phyloP scores from a whole-genome alignment of 2,888 invertebrate species.

The Octonoba sinensis region DNA sequence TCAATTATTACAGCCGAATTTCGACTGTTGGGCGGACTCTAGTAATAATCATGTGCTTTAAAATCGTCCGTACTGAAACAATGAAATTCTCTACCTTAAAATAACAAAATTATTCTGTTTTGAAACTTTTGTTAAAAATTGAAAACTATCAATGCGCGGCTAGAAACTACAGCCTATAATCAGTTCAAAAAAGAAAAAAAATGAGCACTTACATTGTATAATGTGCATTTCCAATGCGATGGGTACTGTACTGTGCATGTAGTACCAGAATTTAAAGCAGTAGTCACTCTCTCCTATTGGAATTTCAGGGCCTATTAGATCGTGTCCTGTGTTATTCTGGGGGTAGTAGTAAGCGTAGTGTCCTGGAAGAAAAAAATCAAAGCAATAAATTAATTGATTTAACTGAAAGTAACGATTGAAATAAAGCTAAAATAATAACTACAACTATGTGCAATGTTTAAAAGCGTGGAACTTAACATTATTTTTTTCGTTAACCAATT shows the following conservation, averaged over 20 bases:
- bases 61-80: too few relatives aligned
- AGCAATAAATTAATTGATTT: too few relatives aligned
- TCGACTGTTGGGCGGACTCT: too few relatives aligned
- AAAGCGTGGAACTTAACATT: too few relatives aligned
- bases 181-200: neutral
- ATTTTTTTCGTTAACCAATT: too few relatives aligned
- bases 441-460: too few relatives aligned
- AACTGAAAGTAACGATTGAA: too few relatives aligned
- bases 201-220: conserved; percentile 44
- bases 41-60: too few relatives aligned
- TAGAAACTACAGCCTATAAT: too few relatives aligned
- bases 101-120: neutral
- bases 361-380: conserved; percentile 18
- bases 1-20: too few relatives aligned
- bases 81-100: neutral
- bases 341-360: conserved; percentile 50
- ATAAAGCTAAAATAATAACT: too few relatives aligned
- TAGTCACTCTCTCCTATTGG: conserved; percentile 23
- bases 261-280: conserved; percentile 57
- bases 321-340: neutral
- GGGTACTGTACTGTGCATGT: conserved; percentile 40
- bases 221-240: conserved; percentile 26
- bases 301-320: conserved; percentile 28
- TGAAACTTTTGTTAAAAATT: neutral
- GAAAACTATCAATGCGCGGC: too few relatives aligned